phyloP scores from a whole-genome alignment of 1,140 invertebrate species.

The Frieseomelitta varia region DNA sequence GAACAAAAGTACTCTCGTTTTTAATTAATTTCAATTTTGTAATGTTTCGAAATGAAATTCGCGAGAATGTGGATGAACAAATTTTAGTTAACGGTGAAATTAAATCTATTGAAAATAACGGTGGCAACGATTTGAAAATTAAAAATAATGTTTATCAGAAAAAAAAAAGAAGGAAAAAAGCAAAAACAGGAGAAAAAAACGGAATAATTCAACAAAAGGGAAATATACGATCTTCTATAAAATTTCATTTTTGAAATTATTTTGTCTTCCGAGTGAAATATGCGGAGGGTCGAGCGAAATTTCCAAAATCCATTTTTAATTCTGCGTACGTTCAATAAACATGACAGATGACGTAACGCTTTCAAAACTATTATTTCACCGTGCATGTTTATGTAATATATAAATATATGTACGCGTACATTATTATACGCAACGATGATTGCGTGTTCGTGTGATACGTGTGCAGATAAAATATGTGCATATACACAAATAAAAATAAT shows the following conservation, averaged over 20 bases:
- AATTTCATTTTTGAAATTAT: constrained; percentile 18
- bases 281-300: neutral
- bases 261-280: neutral
- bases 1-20: neutral
- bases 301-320: constrained; percentile 5
- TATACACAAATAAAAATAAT: constrained; percentile 25
- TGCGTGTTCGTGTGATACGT: neutral
- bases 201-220: neutral
- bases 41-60: neutral
- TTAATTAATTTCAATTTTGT: constrained; percentile 25
- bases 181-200: neutral
- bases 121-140: neutral
- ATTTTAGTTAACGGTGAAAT: constrained; percentile 11
- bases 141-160: constrained; percentile 1
- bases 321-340: neutral
- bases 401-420: too few species aligned
- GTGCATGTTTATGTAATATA: too few species aligned
- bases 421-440: neutral
- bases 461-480: neutral
- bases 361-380: constrained; percentile 11
- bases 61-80: neutral
- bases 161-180: neutral
- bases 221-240: constrained; percentile 1
- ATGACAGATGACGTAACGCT: neutral
- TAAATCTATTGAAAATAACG: neutral